phyloP scores from a whole-genome alignment of 2,888 invertebrate species.

The Eremobia ochroleuca region DNA sequence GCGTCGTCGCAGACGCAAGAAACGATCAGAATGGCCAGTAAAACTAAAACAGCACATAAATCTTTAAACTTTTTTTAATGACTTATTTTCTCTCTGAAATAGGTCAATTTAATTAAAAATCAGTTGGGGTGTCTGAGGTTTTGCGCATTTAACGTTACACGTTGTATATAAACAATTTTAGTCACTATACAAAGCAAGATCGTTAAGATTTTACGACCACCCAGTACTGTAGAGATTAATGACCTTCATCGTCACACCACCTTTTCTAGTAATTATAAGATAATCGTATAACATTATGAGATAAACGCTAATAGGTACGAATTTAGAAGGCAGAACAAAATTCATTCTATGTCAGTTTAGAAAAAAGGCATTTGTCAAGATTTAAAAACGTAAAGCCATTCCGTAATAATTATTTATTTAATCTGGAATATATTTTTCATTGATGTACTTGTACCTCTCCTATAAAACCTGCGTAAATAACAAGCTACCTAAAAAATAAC shows the following conservation, averaged over 20 bases:
- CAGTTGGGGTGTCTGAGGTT: too few species aligned
- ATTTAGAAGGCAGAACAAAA: background rate
- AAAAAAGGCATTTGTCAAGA: background rate
- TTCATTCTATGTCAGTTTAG: too few species aligned
- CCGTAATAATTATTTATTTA: background rate
- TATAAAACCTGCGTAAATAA: background rate
- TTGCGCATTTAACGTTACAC: too few species aligned
- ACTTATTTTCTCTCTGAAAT: too few species aligned
- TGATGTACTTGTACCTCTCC: background rate
- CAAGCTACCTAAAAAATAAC: background rate
- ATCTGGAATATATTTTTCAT: background rate
- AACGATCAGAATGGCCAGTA: too few species aligned
- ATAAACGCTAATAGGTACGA: background rate
- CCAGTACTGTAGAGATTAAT: background rate
- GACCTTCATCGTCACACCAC: background rate
- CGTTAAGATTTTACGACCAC: background rate
- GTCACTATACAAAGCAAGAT: background rate
- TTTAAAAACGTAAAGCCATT: background rate
- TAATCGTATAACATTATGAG: background rate
- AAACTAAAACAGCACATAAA: too few species aligned
- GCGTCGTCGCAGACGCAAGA: too few species aligned
- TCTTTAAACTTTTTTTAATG: too few species aligned
- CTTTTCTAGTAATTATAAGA: background rate
- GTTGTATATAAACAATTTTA: background rate
- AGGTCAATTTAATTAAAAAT: too few species aligned